Conservation (phyloP, 1,140 invertebrate genomes). For the Drosophila fuyamai region DNA sequence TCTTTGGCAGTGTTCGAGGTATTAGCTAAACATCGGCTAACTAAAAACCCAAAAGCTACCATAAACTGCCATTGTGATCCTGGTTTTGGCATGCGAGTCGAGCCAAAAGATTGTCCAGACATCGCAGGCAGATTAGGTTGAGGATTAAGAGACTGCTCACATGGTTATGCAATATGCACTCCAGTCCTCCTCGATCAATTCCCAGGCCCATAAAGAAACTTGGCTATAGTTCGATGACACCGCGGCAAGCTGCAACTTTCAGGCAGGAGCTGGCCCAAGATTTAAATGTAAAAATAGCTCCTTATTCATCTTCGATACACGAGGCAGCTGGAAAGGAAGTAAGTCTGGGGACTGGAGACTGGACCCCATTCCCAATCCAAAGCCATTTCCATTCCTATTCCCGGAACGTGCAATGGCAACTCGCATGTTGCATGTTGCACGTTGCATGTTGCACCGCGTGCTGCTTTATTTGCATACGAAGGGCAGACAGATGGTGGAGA, state of each 20-base stretch:
- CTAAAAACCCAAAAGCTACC: conserved; percentile 29
- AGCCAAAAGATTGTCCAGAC: conserved; percentile 27
- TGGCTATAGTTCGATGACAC: conserved; percentile 80
- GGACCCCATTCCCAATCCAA: conserved; percentile 9
- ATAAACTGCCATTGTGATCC: conserved; percentile 60
- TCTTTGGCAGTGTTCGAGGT: conserved; percentile 52
- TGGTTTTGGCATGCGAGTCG: conserved; percentile 43
- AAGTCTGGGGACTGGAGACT: conserved; percentile 1
- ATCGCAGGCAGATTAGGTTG: conserved; percentile 31
- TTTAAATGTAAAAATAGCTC: conserved; percentile 84
- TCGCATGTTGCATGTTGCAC: conserved; percentile 55
- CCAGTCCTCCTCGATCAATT: conserved; percentile 24
- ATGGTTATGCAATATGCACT: conserved; percentile 57
- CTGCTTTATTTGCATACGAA: conserved; percentile 74
- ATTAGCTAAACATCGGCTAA: conserved; percentile 47
- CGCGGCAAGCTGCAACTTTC: conserved; percentile 44
- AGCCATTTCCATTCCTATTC: conserved; percentile 52
- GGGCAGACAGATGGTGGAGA: conserved; percentile 42
- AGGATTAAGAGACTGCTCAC: conserved; percentile 49
- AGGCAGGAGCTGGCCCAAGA: conserved; percentile 47
- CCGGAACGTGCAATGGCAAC: conserved; percentile 60
- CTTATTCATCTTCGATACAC: conserved; percentile 80
- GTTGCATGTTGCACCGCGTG: conserved; percentile 76
- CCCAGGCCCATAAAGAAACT: conserved; percentile 50
- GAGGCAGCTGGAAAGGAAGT: conserved; percentile 44